Evolutionary conservation across 2,888 invertebrate genomes (phyloP).

Genomic region (Suillia variegata): DNA sequence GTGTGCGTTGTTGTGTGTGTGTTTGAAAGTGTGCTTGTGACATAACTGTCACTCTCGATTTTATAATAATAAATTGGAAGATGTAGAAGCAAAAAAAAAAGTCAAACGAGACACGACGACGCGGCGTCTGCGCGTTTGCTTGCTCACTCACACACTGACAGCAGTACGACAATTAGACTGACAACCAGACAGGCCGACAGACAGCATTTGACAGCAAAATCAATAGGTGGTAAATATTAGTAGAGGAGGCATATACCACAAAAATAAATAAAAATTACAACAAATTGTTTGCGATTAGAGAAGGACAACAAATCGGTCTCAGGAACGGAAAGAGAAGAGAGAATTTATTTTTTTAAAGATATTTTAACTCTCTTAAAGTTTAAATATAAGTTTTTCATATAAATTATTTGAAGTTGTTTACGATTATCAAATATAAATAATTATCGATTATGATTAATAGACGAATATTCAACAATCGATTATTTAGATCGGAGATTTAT

Average conservation of each 20-base stretch:
- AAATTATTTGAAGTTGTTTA: no score
- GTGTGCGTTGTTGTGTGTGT: not conserved
- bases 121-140: not conserved
- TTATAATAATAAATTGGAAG: slow-evolving; percentile 38
- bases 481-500: no score
- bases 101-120: not conserved
- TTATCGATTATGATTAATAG: no score
- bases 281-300: no score
- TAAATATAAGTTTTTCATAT: not conserved
- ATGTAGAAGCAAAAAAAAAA: slow-evolving; percentile 18
- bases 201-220: slow-evolving; percentile 20
- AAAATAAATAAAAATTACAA: not conserved
- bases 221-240: slow-evolving; percentile 20
- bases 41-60: slow-evolving; percentile 38
- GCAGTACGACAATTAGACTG: slow-evolving; percentile 12
- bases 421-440: no score
- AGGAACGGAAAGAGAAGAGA: no score
- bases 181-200: no score
- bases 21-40: slow-evolving; percentile 27
- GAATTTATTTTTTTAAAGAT: no score
- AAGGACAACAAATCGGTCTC: no score
- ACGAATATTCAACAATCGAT: no score
- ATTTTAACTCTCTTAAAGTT: no score
- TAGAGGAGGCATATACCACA: not conserved
- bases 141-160: not conserved